Conservation (phyloP, 2,888 invertebrate species). For the Pristionchus arcanus region DNA sequence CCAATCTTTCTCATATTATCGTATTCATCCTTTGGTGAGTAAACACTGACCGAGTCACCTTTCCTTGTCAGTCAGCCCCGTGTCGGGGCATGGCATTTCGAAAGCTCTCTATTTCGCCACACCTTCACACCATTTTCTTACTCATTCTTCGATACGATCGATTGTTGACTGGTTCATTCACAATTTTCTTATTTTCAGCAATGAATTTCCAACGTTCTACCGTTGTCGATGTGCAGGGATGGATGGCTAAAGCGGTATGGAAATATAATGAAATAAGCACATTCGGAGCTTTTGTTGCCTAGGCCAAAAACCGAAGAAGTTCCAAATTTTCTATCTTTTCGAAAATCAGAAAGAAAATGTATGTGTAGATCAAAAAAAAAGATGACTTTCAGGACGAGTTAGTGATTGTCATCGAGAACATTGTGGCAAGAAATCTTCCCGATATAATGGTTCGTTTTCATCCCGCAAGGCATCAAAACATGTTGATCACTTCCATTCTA, state of each 20-base stretch:
- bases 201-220: neutral
- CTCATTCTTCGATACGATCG: neutral
- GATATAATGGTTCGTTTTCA: neutral
- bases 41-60: neutral
- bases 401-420: neutral
- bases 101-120: neutral
- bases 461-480: neutral
- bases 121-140: neutral
- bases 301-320: too few relatives aligned
- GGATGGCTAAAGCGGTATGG: neutral
- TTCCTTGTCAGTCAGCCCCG: neutral
- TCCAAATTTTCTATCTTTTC: too few relatives aligned
- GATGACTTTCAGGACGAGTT: neutral
- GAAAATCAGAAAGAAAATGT: neutral
- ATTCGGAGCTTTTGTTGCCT: too few relatives aligned
- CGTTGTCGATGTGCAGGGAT: neutral
- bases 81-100: neutral
- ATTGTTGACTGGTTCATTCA: neutral
- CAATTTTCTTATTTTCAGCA: neutral
- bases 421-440: neutral
- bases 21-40: neutral
- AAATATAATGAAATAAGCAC: too few relatives aligned
- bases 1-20: neutral
- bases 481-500: neutral
- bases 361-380: neutral